Evolutionary conservation across 2,888 invertebrate species (phyloP).

Genomic region (Pollenia angustigena): DNA sequence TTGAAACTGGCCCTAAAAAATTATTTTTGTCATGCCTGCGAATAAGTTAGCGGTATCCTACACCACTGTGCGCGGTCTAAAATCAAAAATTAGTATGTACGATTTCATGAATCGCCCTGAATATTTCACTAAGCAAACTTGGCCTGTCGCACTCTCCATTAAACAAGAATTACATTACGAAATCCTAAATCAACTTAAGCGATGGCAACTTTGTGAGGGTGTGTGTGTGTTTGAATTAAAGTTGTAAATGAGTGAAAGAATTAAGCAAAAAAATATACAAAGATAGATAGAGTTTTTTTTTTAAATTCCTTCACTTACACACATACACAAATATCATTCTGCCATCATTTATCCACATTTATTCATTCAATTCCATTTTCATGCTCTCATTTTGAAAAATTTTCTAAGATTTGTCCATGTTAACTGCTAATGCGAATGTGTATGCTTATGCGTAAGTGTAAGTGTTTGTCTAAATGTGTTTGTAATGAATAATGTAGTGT

Average conservation of each 20-base stretch:
- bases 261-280: too few relatives aligned
- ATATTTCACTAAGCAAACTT: background rate
- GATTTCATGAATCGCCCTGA: too few relatives aligned
- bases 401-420: background rate
- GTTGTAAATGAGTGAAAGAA: background rate
- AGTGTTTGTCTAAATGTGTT: background rate
- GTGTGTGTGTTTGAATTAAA: too few relatives aligned
- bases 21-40: too few relatives aligned
- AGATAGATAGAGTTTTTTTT: background rate
- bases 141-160: constrained; percentile 15
- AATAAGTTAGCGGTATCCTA: too few relatives aligned
- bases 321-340: background rate
- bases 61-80: too few relatives aligned
- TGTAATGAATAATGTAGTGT: constrained; percentile 41
- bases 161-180: constrained; percentile 13
- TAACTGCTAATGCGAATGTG: background rate
- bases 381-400: background rate
- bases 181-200: constrained; percentile 20
- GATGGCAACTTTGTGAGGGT: background rate
- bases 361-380: constrained; percentile 1
- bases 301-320: background rate
- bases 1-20: too few relatives aligned
- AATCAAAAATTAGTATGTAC: too few relatives aligned
- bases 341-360: background rate
- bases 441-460: background rate